Base-by-base conservation (phyloP, 1,140 invertebrate species). In the Triops longicaudatus region DNA sequence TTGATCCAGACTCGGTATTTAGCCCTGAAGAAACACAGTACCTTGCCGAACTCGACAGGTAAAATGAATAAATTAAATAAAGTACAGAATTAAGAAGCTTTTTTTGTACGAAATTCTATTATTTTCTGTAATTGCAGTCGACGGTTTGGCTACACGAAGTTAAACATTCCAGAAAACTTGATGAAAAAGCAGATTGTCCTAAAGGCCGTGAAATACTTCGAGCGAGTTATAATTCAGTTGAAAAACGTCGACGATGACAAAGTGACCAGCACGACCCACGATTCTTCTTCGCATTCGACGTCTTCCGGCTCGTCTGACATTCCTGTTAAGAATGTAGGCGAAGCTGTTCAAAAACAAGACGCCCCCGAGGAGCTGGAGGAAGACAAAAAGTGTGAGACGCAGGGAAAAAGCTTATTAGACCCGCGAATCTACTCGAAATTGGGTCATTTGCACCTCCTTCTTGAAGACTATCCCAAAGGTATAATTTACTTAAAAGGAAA, bases 381-480 rank as follows among this genome's bases (percentile, higher is more conserved):
- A 78, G 43, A 22, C 31, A 72, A 22, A 77, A 80, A n/a, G 27
- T 74, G 6, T 73, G 78, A 74, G 6, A 73, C 22, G 14, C 28
- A 75, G 27, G 71, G 77, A 80, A 92, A 92, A 75, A 90, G 89
- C 80, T 92, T 96, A 37, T 37, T 37, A 75, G 93, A 96, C 85
- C 90, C 93, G 0, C 93, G 93, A 83, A 94, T 94, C 12, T 97
- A 93, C 83, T 96, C 94, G 81, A 96, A 96, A 86, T 85, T 98
- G 31, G 96, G 96, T 1, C 95, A 98, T 87, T 94, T 97, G 82
- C 93, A 97, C 86, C 87, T 98, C 7, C 85, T 98, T 0, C 85
- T 97, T 5, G 93, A 95, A 86, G 92, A 97, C 83, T 96, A 93
- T 86, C 87, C 89, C 31, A 96, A 97, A 92, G 93, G 93, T 95